phyloP scores from a whole-genome alignment of 2,113 vertebrate species.

The Sapayoa aenigma region DNA sequence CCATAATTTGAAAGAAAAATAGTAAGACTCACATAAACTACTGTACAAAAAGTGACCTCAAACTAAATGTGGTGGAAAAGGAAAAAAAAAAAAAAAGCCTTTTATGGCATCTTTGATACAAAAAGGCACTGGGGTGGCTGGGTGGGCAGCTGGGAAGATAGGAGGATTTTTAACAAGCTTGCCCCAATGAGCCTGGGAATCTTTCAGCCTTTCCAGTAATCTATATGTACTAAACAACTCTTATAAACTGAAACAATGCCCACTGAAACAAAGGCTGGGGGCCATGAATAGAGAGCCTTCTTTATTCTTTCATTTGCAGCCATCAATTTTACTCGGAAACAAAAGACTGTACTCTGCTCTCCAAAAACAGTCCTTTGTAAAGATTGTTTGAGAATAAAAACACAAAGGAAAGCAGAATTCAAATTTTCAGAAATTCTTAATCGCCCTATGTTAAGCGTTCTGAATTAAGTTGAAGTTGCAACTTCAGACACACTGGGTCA shows the following conservation, averaged over 20 bases:
- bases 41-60: neutral
- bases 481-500: conserved; percentile 46
- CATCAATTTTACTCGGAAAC: conserved; percentile 65
- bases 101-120: conserved; percentile 19
- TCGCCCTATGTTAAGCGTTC: neutral
- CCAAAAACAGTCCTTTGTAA: conserved; percentile 60
- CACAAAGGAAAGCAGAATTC: conserved; percentile 28
- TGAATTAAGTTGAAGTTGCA: conserved; percentile 54
- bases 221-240: conserved; percentile 45
- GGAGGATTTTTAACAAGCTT: neutral
- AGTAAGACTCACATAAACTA: neutral
- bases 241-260: conserved; percentile 60
- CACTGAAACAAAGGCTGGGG: conserved; percentile 47
- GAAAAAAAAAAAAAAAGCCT: neutral
- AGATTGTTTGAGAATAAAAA: conserved; percentile 61
- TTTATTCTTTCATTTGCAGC: conserved; percentile 53
- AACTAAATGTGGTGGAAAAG: neutral
- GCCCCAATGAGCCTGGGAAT: conserved; percentile 1
- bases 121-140: neutral
- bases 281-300: conserved; percentile 52
- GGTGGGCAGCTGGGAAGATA: neutral
- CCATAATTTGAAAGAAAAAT: neutral
- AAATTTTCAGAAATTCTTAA: conserved; percentile 65
- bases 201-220: conserved; percentile 36
- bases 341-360: conserved; percentile 62